Percentiles rank a stretch among this genome's conserved stretches.
These are phyloP conservation scores for Drosophila tanythrix DNA, from an alignment of 2,888 invertebrate species.

Conservation along the genomic window DNA sequence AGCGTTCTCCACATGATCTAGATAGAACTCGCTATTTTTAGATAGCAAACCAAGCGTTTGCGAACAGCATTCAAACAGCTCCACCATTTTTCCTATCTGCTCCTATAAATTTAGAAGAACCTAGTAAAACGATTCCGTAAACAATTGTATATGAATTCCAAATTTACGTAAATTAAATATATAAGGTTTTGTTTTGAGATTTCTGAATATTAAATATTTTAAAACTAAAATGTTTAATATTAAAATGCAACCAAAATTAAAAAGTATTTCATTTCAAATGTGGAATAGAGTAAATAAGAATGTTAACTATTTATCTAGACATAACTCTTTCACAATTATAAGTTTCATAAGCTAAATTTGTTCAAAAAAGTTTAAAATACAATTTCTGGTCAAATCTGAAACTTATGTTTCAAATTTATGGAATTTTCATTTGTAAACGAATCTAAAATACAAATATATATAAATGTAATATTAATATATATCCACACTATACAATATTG, in stretches of 20 bases:
- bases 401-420: neutral
- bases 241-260: too few species aligned
- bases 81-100: neutral
- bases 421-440: neutral
- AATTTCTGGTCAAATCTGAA: neutral
- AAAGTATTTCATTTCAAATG: neutral
- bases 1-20: conserved; percentile 11
- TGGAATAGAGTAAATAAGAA: neutral
- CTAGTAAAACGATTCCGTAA: neutral
- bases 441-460: neutral
- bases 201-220: too few species aligned
- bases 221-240: neutral
- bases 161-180: too few species aligned
- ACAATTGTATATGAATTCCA: too few species aligned
- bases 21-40: conserved; percentile 30
- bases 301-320: neutral
- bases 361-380: too few species aligned
- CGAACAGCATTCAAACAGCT: neutral
- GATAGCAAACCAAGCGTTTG: neutral
- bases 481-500: rapidly evolving
- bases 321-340: neutral
- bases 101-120: conserved; percentile 18
- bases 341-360: neutral
- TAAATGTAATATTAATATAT: neutral
- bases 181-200: too few species aligned